Conservation (phyloP, 2,113 vertebrate genomes). For the Trogon melanurus region DNA sequence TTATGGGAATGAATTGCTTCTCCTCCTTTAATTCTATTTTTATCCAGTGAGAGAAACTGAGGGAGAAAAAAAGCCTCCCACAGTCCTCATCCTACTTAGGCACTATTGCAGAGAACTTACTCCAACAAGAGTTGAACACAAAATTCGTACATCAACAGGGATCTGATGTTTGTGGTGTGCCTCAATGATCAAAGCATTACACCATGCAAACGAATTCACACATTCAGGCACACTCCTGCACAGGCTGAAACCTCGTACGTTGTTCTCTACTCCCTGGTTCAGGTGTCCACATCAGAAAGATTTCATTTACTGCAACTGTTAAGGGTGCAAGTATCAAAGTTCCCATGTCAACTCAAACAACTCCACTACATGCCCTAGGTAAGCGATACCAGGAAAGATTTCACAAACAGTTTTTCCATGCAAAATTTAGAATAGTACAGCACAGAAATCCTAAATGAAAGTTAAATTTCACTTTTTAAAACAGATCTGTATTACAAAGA, state of each 20-base stretch:
- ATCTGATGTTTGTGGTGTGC: not conserved
- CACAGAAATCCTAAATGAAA: not conserved
- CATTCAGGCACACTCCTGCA: not conserved
- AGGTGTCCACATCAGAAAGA: not conserved
- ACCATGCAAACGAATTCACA: fast-evolving
- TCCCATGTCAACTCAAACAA: not conserved
- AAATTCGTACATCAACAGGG: not conserved
- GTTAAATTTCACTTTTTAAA: not conserved
- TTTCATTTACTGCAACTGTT: not conserved
- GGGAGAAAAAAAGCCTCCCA: fast-evolving
- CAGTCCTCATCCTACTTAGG: not conserved
- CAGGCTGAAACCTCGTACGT: fast-evolving
- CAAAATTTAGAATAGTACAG: not conserved
- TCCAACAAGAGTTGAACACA: not conserved
- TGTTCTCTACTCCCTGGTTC: not conserved
- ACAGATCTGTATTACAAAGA: not conserved
- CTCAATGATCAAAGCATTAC: not conserved
- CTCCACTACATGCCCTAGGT: fast-evolving
- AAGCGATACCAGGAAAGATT: not conserved
- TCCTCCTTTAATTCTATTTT: not conserved
- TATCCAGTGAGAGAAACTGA: not conserved
- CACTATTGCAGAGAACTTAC: not conserved
- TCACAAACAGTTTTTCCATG: not conserved
- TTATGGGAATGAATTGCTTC: not conserved
- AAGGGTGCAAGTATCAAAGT: not conserved